Percentiles rank a stretch among this genome's conserved stretches.
These are phyloP conservation scores for Malurus melanocephalus DNA, from an alignment of 2,113 vertebrate species.

Conservation along the genomic window DNA sequence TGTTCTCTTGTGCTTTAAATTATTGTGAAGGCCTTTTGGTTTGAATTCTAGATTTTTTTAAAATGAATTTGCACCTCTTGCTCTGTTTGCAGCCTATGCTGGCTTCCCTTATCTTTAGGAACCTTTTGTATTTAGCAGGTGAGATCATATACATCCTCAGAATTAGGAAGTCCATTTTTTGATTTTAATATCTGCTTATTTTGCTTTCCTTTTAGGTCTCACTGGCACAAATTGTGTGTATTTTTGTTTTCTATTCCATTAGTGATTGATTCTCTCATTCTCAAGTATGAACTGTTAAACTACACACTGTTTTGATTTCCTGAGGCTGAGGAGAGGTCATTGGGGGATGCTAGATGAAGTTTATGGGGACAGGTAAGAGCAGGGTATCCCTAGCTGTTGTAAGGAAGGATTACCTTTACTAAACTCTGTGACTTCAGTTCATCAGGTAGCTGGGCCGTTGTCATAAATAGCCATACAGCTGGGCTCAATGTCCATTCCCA, in stretches of 20 bases:
- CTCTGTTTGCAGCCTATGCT: neutral
- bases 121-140: fast-evolving
- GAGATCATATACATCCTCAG: neutral
- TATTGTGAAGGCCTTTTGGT: neutral
- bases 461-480: neutral
- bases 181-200: neutral
- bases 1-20: neutral
- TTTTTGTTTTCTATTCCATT: neutral
- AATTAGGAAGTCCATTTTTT: neutral
- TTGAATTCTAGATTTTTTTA: neutral
- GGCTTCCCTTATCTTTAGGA: neutral
- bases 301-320: neutral
- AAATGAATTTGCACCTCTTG: neutral
- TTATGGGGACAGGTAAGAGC: neutral
- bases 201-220: neutral
- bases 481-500: neutral
- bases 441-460: neutral
- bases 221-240: neutral
- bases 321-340: neutral
- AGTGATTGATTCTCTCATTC: neutral
- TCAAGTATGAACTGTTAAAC: neutral
- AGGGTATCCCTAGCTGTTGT: neutral
- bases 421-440: neutral
- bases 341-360: neutral
- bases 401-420: neutral